Conservation (phyloP, 2,888 invertebrate species). For the Coelopa pilipes region DNA sequence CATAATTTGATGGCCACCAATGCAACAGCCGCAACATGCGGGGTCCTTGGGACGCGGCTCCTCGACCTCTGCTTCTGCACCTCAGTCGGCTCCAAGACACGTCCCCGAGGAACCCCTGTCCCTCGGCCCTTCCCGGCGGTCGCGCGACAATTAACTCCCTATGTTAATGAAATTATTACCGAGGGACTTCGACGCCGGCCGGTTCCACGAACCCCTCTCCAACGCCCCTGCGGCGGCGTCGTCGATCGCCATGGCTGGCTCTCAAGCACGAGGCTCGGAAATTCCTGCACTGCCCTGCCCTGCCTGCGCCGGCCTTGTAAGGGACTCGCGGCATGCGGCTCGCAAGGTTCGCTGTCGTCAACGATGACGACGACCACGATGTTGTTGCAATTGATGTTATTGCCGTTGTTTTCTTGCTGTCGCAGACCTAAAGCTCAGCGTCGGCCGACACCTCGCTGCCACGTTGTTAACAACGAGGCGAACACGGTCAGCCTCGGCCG, state of each 20-base stretch:
- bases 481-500: too few relatives aligned
- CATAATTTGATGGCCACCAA: conserved; percentile 4
- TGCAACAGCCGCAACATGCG: background rate
- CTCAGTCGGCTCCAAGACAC: background rate
- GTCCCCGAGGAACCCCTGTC: too few relatives aligned
- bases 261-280: too few relatives aligned
- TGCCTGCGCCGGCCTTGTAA: too few relatives aligned
- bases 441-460: conserved; percentile 31
- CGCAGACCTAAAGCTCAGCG: conserved; percentile 16
- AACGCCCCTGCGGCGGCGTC: background rate
- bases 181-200: background rate
- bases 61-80: background rate
- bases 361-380: too few relatives aligned
- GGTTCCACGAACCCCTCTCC: too few relatives aligned
- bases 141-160: conserved; percentile 8
- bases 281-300: too few relatives aligned
- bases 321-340: too few relatives aligned
- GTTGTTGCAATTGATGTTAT: background rate
- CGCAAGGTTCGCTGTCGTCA: too few relatives aligned
- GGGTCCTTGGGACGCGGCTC: background rate
- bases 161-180: conserved; percentile 33
- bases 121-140: too few relatives aligned
- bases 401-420: background rate
- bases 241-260: background rate
- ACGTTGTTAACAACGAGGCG: conserved; percentile 28